Base-by-base conservation (phyloP, 2,888 invertebrate genomes). In the Altica lythri region DNA sequence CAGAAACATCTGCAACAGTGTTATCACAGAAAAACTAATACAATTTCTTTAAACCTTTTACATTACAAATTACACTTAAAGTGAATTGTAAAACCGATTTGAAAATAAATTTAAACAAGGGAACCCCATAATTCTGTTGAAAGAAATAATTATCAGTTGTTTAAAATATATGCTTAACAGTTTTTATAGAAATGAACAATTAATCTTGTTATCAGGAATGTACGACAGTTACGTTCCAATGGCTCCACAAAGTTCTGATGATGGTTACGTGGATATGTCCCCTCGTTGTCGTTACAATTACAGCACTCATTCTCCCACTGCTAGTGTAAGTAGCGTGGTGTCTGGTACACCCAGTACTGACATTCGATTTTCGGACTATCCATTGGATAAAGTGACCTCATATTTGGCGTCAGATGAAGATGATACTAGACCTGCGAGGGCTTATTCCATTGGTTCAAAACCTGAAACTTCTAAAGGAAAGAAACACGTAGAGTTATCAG, bases 361-460 rank as follows among this genome's bases (percentile, higher is more conserved):
- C 70, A 80, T 86, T 32, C 76, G 87, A 44, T 88, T 89, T 67
- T 84, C 85, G 40, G 90, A 89, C 72, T 91, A 87, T 77, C 88
- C 86, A 62, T 79, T 92, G 42, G 92, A 92, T 68, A 91, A 91
- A 69, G 91, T 91, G 0, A 81, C 82, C 53, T 86, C 91, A 10
- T 90, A 87, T 72, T 82, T 90, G 54, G 80, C 83, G 1, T 82
- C 84, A 72, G 83, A 85, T 72, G 79, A 69, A 47, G 71, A 66
- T 49, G 72, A 62, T 49, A 77, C 75, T 63, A 79, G 81, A 64
- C 89, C 89, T n/a, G 81, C 85, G 45, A 81, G 92, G 62, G 87
- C 92, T 1, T 92, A 92, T 77, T 92, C 92, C 17, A 88, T 93
- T 60, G 93, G 93, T 14, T 92, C 91, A 48, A 83, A 88, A 62